Evolutionary conservation across 2,888 invertebrate species (phyloP).

Genomic region (Lycophotia porphyrea): DNA sequence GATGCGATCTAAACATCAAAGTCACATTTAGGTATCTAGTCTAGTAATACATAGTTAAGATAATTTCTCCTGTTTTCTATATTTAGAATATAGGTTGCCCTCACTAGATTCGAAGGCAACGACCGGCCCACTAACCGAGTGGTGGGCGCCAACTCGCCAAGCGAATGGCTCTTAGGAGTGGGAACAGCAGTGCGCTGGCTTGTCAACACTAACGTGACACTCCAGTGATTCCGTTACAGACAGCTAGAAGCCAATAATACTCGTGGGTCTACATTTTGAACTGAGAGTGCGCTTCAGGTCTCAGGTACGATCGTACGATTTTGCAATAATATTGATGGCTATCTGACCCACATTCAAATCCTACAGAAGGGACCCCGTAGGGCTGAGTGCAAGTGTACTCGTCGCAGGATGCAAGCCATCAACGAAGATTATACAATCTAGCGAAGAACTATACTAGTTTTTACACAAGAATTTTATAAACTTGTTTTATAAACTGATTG

Average conservation of each 20-base stretch:
- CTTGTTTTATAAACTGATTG: not conserved
- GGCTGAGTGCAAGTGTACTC: not conserved
- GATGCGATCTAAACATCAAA: constrained; percentile 4
- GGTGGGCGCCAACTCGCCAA: constrained; percentile 79
- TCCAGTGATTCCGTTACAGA: constrained; percentile 40
- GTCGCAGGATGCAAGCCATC: constrained; percentile 11
- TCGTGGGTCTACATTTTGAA: constrained; percentile 4
- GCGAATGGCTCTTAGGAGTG: constrained; percentile 49
- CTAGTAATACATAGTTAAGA: constrained; percentile 16
- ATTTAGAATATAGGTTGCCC: constrained; percentile 42
- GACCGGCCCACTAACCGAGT: constrained; percentile 85
- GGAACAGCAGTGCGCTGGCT: constrained; percentile 52
- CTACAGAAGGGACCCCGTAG: not conserved
- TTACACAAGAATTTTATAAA: not conserved
- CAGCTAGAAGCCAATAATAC: constrained; percentile 40
- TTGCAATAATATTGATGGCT: not conserved
- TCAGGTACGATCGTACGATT: constrained; percentile 12
- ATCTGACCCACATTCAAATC: constrained; percentile 12
- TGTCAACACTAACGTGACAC: constrained; percentile 69
- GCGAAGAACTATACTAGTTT: not conserved
- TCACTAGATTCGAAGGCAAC: constrained; percentile 72
- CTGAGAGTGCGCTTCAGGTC: not conserved
- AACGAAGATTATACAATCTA: not conserved
- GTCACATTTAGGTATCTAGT: constrained; percentile 24
- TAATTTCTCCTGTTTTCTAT: constrained; percentile 35